Conservation (phyloP, 2,113 vertebrate genomes). For the Meleagris gallopavo region DNA sequence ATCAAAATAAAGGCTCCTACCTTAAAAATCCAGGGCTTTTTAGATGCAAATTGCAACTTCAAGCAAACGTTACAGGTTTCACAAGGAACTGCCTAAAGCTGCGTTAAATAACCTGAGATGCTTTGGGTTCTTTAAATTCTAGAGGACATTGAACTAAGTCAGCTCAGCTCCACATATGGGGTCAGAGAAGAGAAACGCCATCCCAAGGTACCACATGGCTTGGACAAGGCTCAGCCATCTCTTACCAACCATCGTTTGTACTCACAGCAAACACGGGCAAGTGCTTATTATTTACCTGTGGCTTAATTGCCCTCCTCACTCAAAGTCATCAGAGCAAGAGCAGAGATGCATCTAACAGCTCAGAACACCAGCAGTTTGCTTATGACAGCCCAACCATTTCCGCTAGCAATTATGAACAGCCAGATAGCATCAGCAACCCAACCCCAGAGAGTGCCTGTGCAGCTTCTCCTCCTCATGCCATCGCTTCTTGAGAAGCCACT, state of each 20-base stretch:
- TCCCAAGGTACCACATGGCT: rapidly evolving
- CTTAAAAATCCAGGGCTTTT: not conserved
- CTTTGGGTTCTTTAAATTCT: not conserved
- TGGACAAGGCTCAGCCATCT: not conserved
- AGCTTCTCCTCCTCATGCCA: not conserved
- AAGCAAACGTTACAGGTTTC: not conserved
- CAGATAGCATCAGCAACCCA: not conserved
- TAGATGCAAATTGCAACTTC: not conserved
- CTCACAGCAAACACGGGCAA: rapidly evolving
- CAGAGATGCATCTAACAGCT: not conserved
- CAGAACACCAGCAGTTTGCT: not conserved
- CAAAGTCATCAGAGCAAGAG: not conserved
- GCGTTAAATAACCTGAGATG: not conserved
- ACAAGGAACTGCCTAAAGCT: not conserved
- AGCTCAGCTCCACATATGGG: not conserved
- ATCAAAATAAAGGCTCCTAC: not conserved
- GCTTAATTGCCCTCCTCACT: not conserved
- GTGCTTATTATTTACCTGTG: not conserved
- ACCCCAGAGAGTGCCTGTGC: not conserved
- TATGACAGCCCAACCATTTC: not conserved
- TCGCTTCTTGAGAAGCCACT: not conserved
- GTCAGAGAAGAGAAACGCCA: not conserved
- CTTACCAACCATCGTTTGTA: not conserved
- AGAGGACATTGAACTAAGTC: not conserved
- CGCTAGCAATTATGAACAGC: not conserved